Evolutionary conservation across 2,797 vertebrate genomes (phyloP).

Genomic region (Oophaga sylvatica): DNA sequence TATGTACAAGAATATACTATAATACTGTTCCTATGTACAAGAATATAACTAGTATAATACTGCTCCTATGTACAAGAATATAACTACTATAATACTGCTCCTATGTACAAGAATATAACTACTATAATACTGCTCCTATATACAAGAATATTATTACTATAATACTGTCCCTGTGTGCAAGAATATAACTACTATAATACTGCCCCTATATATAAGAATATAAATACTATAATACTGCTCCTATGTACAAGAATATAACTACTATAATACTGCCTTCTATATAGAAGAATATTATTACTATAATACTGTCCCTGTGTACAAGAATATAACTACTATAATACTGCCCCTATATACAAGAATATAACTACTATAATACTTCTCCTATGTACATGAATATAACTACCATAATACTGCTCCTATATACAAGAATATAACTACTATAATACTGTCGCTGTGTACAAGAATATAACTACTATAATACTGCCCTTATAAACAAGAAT

Average conservation of each 20-base stretch:
- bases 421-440: conserved; percentile 7
- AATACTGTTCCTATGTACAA: neutral
- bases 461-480: conserved; percentile 8
- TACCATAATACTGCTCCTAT: neutral
- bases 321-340: conserved; percentile 4
- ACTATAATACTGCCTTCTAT: too few species aligned
- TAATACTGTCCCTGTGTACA: neutral
- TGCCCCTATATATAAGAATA: too few species aligned
- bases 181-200: too few species aligned
- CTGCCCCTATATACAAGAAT: neutral
- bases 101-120: too few species aligned
- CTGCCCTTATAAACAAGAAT: neutral
- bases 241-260: too few species aligned
- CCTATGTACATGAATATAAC: conserved; percentile 1
- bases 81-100: neutral
- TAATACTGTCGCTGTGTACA: neutral
- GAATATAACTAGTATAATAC: neutral
- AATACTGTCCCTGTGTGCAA: too few species aligned
- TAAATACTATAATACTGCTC: too few species aligned
- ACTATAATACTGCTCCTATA: too few species aligned
- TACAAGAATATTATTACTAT: too few species aligned
- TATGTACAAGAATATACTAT: too few species aligned
- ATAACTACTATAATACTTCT: conserved; percentile 1
- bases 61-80: neutral
- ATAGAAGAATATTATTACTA: neutral